Evolutionary conservation across 2,888 invertebrate species (phyloP), one percentile per base, ranked within the genome.

Genomic region (Tetramorium bicarinatum): DNA sequence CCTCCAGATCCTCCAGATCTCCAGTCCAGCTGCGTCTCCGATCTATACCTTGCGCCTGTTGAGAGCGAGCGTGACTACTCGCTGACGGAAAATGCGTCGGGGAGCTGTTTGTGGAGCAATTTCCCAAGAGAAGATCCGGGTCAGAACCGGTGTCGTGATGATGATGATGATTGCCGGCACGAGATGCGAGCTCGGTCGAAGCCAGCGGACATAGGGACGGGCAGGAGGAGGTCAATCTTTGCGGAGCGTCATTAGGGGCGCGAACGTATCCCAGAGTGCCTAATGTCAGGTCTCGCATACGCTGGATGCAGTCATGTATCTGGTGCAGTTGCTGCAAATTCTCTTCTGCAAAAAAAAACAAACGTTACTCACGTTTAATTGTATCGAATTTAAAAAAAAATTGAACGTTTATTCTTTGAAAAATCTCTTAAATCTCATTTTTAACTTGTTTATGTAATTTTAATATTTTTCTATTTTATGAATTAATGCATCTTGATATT

Each of bases 21-120:
- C 79, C 79, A 7, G 98, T 98, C 98, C 98, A 98, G 88, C 98
- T 98, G 93, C 98, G 97, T 90, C 98, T 96, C 85, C 96, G 95
- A 85, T 96, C 96, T 91, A 96, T 96, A 7, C 95, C 94, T n/a
- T 96, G 95, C 84, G 95, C 95, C 94, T 91, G 92, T 89, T 96
- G 96, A 29, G 96, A 93, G 82, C 96, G 95, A 95, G 96, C 95
- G 64, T 87, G 88, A 49, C 87, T 62, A 25, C 87, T 85, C 29
- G 88, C 86, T 7, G 92, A 88, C 49, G 94, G 94, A 82, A 94
- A 94, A 88, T 95, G 95, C 25, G 95, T 95, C n/a, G 95, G 95
- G 15, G 95, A 95, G 80, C 95, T 95, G 87, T 95, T 95, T 59
- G 95, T 94, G 18, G 95, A 95, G 89, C 95, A 96, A 95, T 89